Evolutionary conservation across 1,140 invertebrate genomes (phyloP).

Genomic region (Bombus huntii): DNA sequence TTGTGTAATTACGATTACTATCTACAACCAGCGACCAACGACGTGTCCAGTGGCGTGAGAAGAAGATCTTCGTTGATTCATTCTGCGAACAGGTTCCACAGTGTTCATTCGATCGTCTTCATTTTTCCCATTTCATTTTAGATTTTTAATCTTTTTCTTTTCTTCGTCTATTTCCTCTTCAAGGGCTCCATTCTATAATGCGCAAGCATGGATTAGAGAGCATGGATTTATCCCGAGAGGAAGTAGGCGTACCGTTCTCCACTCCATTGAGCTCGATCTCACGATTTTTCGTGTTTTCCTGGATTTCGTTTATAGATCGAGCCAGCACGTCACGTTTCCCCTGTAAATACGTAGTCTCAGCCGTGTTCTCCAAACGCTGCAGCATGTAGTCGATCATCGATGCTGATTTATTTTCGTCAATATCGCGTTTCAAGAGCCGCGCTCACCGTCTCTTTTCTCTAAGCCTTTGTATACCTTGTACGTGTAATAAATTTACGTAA

Average conservation of each 20-base stretch:
- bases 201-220: conserved; percentile 17
- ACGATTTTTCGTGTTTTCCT: conserved; percentile 29
- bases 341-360: not conserved
- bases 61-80: conserved; percentile 38
- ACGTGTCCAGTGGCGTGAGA: conserved; percentile 54
- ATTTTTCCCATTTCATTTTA: no score
- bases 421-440: not conserved
- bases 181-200: no score
- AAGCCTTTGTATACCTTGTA: not conserved
- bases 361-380: not conserved
- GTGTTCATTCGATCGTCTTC: conserved; percentile 30
- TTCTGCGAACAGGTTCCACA: conserved; percentile 53
- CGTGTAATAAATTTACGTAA: conserved; percentile 18
- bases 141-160: not conserved
- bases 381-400: not conserved
- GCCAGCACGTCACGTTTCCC: not conserved
- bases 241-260: conserved; percentile 49
- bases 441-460: not conserved
- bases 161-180: not conserved
- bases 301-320: conserved; percentile 19
- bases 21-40: conserved; percentile 43
- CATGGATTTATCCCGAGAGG: conserved; percentile 36
- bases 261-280: not conserved
- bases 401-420: conserved; percentile 9
- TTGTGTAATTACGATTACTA: conserved; percentile 59